Percentiles rank a stretch among this genome's conserved stretches.
phyloP scores from a whole-genome alignment of 2,888 invertebrate genomes.

The Acronicta psi region DNA sequence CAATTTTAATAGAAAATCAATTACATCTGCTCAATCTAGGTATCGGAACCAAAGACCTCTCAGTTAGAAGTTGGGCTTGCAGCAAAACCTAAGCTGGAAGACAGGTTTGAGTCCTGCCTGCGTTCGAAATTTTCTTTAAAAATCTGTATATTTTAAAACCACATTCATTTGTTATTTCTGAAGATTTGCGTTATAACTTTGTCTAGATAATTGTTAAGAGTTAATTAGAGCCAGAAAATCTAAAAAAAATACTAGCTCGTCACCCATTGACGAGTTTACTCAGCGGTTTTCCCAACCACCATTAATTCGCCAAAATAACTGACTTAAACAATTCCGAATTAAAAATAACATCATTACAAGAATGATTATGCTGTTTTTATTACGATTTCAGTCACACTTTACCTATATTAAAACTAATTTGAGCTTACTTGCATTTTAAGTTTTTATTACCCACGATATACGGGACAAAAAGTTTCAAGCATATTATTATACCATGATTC shows the following conservation, averaged over 20 bases:
- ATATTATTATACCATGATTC: not conserved
- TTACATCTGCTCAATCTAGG: too few relatives aligned
- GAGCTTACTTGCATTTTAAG: constrained; percentile 4
- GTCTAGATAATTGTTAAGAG: too few relatives aligned
- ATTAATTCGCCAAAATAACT: constrained; percentile 51
- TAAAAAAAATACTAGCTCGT: constrained; percentile 14
- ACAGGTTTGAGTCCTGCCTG: too few relatives aligned
- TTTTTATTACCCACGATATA: constrained; percentile 10
- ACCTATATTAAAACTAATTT: constrained; percentile 25
- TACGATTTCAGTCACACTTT: constrained; percentile 23
- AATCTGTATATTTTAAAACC: too few relatives aligned
- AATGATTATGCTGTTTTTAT: constrained; percentile 42
- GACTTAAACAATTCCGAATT: constrained; percentile 34
- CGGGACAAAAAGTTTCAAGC: not conserved
- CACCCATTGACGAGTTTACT: constrained; percentile 28
- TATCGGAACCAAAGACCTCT: too few relatives aligned
- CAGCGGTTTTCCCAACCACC: constrained; percentile 44
- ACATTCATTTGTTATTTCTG: too few relatives aligned
- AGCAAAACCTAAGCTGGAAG: too few relatives aligned
- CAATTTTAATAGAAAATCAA: too few relatives aligned
- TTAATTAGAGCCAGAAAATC: not conserved
- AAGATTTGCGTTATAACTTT: not conserved
- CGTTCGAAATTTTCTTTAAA: too few relatives aligned
- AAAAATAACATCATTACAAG: constrained; percentile 44
- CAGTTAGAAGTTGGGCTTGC: too few relatives aligned